phyloP scores from a whole-genome alignment of 2,797 vertebrate genomes.

The Enteromius anoplus region DNA sequence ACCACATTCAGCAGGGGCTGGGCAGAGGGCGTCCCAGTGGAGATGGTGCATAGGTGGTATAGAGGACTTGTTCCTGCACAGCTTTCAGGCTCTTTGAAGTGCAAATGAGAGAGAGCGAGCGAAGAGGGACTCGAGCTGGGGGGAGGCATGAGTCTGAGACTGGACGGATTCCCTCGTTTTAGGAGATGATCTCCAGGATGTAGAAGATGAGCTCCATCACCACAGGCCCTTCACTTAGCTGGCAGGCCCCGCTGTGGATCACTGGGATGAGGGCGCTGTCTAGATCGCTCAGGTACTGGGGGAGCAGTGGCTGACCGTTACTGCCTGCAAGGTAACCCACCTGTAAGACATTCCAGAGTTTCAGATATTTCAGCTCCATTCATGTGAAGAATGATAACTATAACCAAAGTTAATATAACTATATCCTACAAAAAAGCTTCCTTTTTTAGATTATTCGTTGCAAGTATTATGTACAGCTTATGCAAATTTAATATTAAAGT shows the following conservation, averaged over 20 bases:
- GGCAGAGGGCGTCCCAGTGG: slow-evolving; percentile 35
- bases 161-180: slow-evolving; percentile 57
- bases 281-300: slow-evolving; percentile 96
- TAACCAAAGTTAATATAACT: background rate
- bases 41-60: slow-evolving; percentile 75
- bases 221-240: slow-evolving; percentile 92
- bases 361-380: background rate
- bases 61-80: slow-evolving; percentile 68
- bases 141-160: slow-evolving; percentile 27
- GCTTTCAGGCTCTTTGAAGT: slow-evolving; percentile 71
- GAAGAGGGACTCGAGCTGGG: background rate
- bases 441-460: too few relatives aligned
- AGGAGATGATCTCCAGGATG: slow-evolving; percentile 98
- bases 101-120: slow-evolving; percentile 57
- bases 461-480: too few relatives aligned
- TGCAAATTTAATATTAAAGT: too few relatives aligned
- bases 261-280: slow-evolving; percentile 97
- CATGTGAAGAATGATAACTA: background rate
- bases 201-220: slow-evolving; percentile 99
- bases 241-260: slow-evolving; percentile 95
- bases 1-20: slow-evolving; percentile 32
- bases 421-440: too few relatives aligned
- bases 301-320: slow-evolving; percentile 91
- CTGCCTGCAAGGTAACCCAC: slow-evolving; percentile 98
- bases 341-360: slow-evolving; percentile 66